Base-by-base conservation (phyloP, 2,113 vertebrate species). In the Platycercus adscitus region DNA sequence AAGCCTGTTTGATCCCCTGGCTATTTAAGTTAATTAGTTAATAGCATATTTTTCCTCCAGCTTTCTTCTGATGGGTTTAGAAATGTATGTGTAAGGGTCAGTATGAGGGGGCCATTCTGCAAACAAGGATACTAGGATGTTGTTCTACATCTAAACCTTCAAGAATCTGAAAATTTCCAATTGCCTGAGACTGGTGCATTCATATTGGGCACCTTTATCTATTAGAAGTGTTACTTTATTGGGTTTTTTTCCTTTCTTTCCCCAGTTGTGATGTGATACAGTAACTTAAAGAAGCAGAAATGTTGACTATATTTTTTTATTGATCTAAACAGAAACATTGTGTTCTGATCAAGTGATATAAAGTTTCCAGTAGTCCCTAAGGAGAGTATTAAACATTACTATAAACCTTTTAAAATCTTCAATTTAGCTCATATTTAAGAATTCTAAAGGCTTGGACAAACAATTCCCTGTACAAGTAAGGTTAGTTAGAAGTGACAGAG, bases 11-110 rank as follows among this genome's bases (percentile, higher is more conserved):
- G 88, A 95, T 96, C 96, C 84, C 37, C 39, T 61, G 25, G 39
- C 43, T 85, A 61, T 81, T 96, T 79, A 91, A 88, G 88, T 86
- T 96, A 94, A 96, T 97, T 95, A 96, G 81, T 94, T 95, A 95
- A 93, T 86, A 89, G 75, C 39, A 23, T 75, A 80, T 91, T 87
- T 96, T 95, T 88, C 68, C 55, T 94, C 33, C 44, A 89, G 44
- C 49, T 93, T 96, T 77, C n/a, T 82, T 83, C 76, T 88, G 81
- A n/a, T 71, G 64, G 46, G 39, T 81, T 95, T 91, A 70, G 69
- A 86, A 96, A 66, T 84, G 20, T 33, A 7, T 33, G 28, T 64
- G 3, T 47, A 77, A 58, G 20, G 33, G 46, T 87, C 52, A 60
- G 8, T 80, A n/a, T 56, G 72, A 78, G 56, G 28, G 31, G 13